Evolutionary conservation across 2,797 vertebrate species (phyloP).

Genomic region (Pteropus rufus): DNA sequence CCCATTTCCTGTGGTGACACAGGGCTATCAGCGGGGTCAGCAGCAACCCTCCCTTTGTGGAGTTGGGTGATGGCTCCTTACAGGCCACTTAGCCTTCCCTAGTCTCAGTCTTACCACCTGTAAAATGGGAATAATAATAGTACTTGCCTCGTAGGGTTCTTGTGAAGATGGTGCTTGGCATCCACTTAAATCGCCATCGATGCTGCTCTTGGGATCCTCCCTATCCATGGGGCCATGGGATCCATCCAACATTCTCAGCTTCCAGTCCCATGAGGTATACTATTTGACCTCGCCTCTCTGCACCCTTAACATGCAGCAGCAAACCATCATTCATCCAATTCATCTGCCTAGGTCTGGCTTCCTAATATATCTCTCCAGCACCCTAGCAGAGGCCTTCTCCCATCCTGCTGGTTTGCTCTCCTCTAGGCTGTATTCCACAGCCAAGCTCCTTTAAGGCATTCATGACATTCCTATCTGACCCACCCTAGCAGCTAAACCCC

Average conservation of each 20-base stretch:
- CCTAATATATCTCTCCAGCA: not conserved
- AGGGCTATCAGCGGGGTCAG: not conserved
- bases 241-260: not conserved
- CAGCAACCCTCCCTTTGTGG: not conserved
- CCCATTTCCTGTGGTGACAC: conserved; percentile 90
- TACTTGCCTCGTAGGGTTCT: not conserved
- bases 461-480: not conserved
- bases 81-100: not conserved
- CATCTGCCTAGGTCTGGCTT: not conserved
- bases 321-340: not conserved
- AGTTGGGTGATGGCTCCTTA: not conserved
- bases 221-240: not conserved
- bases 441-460: not conserved
- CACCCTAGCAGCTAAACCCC: not conserved
- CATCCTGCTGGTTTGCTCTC: not conserved
- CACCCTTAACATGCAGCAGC: not conserved
- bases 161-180: not conserved
- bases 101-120: not conserved
- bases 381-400: not conserved
- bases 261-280: not conserved
- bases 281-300: not conserved
- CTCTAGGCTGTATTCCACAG: not conserved
- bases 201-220: not conserved
- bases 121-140: not conserved
- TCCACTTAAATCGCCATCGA: not conserved